Percentiles rank a stretch among this genome's conserved stretches.
These are phyloP conservation scores for Cecidostiba fungosa DNA, from an alignment of 2,888 invertebrate genomes.

Conservation along the genomic window DNA sequence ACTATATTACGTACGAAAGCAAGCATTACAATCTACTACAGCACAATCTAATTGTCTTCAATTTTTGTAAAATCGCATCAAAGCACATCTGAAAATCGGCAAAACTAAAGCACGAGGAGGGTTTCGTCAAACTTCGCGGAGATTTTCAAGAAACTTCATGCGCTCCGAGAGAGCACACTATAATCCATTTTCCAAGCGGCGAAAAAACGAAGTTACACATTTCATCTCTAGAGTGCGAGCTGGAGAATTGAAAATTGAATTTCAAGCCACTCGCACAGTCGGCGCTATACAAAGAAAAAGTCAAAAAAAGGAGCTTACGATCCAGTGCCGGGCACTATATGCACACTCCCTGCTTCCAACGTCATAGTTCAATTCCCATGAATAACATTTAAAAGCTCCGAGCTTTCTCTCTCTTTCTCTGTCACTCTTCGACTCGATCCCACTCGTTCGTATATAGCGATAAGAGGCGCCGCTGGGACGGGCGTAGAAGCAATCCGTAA, in stretches of 20 bases:
- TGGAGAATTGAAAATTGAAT: slow-evolving; percentile 22
- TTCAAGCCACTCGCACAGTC: background rate
- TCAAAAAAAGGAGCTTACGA: background rate
- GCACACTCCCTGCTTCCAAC: background rate
- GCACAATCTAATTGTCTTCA: background rate
- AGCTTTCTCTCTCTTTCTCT: background rate
- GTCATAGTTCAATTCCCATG: slow-evolving; percentile 57
- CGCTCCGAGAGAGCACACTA: background rate
- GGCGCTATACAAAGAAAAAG: background rate
- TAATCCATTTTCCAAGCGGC: background rate
- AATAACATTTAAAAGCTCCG: slow-evolving; percentile 54
- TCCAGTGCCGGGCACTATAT: slow-evolving; percentile 28
- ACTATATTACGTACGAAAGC: no score
- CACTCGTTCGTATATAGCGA: slow-evolving; percentile 12
- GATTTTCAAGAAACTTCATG: background rate
- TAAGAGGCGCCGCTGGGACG: slow-evolving; percentile 46
- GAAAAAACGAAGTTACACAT: slow-evolving; percentile 12
- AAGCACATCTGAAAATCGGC: background rate
- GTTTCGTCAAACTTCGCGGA: background rate
- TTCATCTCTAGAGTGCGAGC: background rate
- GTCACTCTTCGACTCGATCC: background rate
- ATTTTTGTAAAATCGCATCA: background rate
- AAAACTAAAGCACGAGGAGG: background rate
- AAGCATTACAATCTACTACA: background rate
- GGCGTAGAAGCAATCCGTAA: slow-evolving; percentile 51